phyloP scores from a whole-genome alignment of 2,888 invertebrate genomes.

The Biston betularia region DNA sequence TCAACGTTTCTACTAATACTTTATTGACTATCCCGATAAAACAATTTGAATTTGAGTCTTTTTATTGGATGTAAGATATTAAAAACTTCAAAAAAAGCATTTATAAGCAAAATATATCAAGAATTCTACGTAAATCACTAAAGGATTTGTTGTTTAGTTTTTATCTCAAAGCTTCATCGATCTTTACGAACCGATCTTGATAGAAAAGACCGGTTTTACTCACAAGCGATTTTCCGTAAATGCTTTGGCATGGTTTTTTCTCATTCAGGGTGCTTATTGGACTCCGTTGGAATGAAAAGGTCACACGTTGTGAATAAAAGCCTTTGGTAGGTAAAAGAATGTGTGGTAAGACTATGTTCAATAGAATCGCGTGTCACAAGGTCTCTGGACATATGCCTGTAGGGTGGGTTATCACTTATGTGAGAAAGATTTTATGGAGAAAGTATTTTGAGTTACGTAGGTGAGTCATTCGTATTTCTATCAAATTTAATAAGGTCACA shows the following conservation, averaged over 20 bases:
- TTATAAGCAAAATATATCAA: too few relatives aligned
- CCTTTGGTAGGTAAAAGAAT: conserved; percentile 24
- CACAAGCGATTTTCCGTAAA: conserved; percentile 18
- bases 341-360: conserved; percentile 29
- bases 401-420: conserved; percentile 8
- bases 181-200: conserved; percentile 13
- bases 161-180: conserved; percentile 5
- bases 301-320: conserved; percentile 33
- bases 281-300: conserved; percentile 31
- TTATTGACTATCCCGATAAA: too few relatives aligned
- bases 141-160: background rate
- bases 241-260: conserved; percentile 20
- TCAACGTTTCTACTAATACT: too few relatives aligned
- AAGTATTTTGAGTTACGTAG: too few relatives aligned
- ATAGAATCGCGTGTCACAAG: conserved; percentile 31
- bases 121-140: background rate
- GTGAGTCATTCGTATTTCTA: too few relatives aligned
- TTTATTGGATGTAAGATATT: too few relatives aligned
- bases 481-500: too few relatives aligned
- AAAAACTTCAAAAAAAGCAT: too few relatives aligned
- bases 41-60: too few relatives aligned
- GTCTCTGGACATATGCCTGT: conserved; percentile 14
- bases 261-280: conserved; percentile 25
- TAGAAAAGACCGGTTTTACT: conserved; percentile 16
- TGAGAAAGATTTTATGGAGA: background rate